Evolutionary conservation across 1,140 invertebrate species (phyloP), one percentile per base, ranked within the genome.

Genomic region (Formica exsecta): DNA sequence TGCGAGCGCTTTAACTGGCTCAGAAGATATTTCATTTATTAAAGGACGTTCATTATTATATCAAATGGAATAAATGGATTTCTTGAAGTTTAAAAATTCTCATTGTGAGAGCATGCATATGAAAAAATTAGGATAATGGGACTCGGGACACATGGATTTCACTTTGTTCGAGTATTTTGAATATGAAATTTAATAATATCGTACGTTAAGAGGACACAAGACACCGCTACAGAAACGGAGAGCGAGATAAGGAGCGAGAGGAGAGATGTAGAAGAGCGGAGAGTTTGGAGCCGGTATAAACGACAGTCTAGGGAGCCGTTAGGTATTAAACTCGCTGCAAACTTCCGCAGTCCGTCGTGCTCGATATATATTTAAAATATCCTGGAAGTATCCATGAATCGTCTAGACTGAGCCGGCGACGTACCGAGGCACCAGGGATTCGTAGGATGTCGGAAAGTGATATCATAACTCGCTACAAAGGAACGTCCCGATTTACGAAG

Each of bases 311-410:
- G 83, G 83, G 83, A 85, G 74, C 74, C 74, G 83, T 85, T 85
- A 85, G 83, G 83, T 85, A 85, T 85, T 85, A 85, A 85, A 85
- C 83, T 85, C 83, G n/a, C 83, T 77, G 74, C 74, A 77, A 85
- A 85, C 83, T 85, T 77, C 71, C 83, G 83, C 74, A 85, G 83
- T 85, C 74, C 74, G 83, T 85, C 83, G 61, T 77, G 74, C 83
- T 85, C 83, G 83, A 85, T 85, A 75, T 85, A 85, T 85, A 77
- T 79, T 76, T 85, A 85, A 85, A 85, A 79, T 76, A 85, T 85
- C 83, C 41, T 44, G 83, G 22, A 87, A 89, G 73, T 65, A 87
- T 77, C 64, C 71, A 89, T 65, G 79, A 86, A 86, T 81, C 74
- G 73, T 74, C 74, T 81, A 73, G 79, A 83, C 79, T 83, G 54